Base-by-base conservation (phyloP, 1,140 invertebrate genomes). In the Octopus sinensis region DNA sequence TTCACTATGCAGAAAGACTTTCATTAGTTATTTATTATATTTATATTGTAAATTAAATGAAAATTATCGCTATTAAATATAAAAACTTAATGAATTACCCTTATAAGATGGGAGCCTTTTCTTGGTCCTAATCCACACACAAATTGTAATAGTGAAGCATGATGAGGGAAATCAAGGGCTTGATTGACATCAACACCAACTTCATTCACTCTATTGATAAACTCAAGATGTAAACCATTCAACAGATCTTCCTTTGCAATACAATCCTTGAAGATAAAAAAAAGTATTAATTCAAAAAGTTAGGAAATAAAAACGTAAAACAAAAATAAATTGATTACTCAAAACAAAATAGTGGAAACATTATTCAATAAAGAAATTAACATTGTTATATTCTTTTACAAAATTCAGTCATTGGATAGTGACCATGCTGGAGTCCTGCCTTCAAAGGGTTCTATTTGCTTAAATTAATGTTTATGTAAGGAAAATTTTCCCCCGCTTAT, bases 181-280 rank as follows among this genome's bases (percentile, higher is more conserved):
- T 95, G 92, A 89, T 99, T 99, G 6, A 99, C 94, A 89, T 99
- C 98, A 0, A 99, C 96, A n/a, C 98, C 98, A 7, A 99, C 97
- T 92, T 99, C 97, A 90, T 98, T 99, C 0, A 97, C 96, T 79
- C 96, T 93, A 86, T 94, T 94, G 0, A 99, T 96, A 90, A 99
- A 98, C 92, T 98, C 96, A 30, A 96, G 88, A 83, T 96, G 94
- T 1, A 99, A 92, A 12, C 94, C 94, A 82, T 96, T 95, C 1
- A 97, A 85, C 23, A 98, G 89, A 80, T 96, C 95, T 76, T 99
- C 97, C 87, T 96, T 96, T 0, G 93, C 88, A 12, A 98, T 88
- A 87, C 96, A 94, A 87, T 97, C 95, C 92, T 97, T 91, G n/a
- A 92, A 84, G 53, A 78, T 85, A 80, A 76, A 83, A 76, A 17